Conservation (phyloP, 2,888 invertebrate species). For the Metopia argyrocephala region DNA sequence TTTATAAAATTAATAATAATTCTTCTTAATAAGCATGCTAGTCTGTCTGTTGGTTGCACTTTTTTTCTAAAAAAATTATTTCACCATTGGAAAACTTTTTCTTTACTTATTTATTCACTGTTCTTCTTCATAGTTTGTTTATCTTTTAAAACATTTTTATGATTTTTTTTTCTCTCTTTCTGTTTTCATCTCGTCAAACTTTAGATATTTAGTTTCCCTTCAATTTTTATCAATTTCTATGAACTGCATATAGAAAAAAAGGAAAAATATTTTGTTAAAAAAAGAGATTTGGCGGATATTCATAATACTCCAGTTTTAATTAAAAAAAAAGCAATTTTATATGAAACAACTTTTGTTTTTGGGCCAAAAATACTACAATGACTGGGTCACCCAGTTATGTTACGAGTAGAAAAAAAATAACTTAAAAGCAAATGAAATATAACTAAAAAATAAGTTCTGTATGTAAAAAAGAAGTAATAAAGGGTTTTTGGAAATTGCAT, state of each 20-base stretch:
- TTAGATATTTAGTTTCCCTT: conserved; percentile 35
- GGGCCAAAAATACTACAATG: neutral
- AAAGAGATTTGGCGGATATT: conserved; percentile 51
- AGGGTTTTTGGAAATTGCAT: too few relatives aligned
- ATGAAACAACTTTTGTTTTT: conserved; percentile 20
- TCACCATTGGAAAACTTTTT: too few relatives aligned
- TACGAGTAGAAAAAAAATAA: neutral
- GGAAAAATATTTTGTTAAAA: conserved; percentile 2
- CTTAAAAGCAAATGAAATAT: neutral
- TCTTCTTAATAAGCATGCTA: too few relatives aligned
- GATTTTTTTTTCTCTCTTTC: conserved; percentile 19
- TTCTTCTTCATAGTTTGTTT: too few relatives aligned
- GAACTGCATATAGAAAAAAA: conserved; percentile 34
- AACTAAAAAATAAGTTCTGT: neutral
- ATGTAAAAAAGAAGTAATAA: neutral
- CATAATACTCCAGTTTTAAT: conserved; percentile 57
- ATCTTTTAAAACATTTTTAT: too few relatives aligned
- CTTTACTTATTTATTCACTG: too few relatives aligned
- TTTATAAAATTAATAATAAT: too few relatives aligned
- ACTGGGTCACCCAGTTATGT: conserved; percentile 49
- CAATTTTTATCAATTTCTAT: conserved; percentile 46
- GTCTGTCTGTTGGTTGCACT: too few relatives aligned
- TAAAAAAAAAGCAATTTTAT: conserved; percentile 34
- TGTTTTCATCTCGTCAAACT: conserved; percentile 37
- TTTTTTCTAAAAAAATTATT: too few relatives aligned